Evolutionary conservation across 2,888 invertebrate species (phyloP), one percentile per base, ranked within the genome.

Genomic region (Drosophila phalerata): DNA sequence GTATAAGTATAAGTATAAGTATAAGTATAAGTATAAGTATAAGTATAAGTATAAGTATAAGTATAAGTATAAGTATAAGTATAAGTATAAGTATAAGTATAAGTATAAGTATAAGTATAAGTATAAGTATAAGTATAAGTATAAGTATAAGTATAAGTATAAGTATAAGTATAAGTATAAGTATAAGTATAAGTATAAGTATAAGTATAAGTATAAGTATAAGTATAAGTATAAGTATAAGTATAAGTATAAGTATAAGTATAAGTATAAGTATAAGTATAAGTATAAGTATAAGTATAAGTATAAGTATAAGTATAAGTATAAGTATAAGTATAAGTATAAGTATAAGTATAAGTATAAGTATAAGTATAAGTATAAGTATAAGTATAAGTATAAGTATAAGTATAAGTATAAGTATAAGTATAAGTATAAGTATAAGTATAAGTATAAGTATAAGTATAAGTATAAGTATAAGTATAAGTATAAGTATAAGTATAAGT

Each of bases 161-260:
- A n/a, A n/a, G 1, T 19, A 40, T 19, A 19, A 38, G 40, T 53
- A 38, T 53, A 40, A 53, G 53, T 53, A 53, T 53, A 40, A 40
- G 38, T 53, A 53, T 53, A 40, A 28, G 53, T n/a, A n/a, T n/a
- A n/a, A 53, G 53, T 53, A 53, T 53, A 28, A 38, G 53, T 53
- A 53, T 38, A 28, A 28, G 53, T 53, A 38, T 53, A 28, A 53
- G 38, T 53, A 53, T 53, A 28, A 38, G 53, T n/a, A n/a, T n/a
- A n/a, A 19, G 19, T 38, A 53, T 53, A 25, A 37, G 19, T 19
- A 19, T 19, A 19, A 19, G 19, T 19, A 19, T 19, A 3, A 19
- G 19, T 19, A 19, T 19, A 19, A 19, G 3, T 19, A n/a, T n/a
- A n/a, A n/a, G n/a, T 19, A 3, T 19, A 19, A 19, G 19, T 19